Base-by-base conservation (phyloP, 2,888 invertebrate species). In the Pediacus dermestoides region DNA sequence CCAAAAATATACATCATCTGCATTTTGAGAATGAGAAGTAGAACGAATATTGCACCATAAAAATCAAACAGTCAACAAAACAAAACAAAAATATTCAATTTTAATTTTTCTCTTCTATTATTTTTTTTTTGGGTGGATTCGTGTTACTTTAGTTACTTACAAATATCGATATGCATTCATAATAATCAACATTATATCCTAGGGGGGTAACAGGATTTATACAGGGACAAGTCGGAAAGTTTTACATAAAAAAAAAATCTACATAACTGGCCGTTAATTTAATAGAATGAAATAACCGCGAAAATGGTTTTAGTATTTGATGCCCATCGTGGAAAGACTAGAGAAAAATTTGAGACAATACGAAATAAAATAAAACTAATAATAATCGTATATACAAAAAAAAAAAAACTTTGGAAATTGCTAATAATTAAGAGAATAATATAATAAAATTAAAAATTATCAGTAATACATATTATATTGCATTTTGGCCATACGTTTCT, bases 21-120 rank as follows among this genome's bases (percentile, higher is more conserved):
- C n/a, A n/a, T 49, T 44, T 45, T 46, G 37, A 48, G 52, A 48
- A 59, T 53, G 50, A 47, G 54, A 59, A 26, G 46, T 41, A 63
- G n/a, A n/a, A n/a, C n/a, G n/a, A 64, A 64, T 66, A 66, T 66
- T 67, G 66, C 66, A 67, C 66, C 60, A 58, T 49, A n/a, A n/a
- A n/a, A n/a, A n/a, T n/a, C n/a, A 39, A 48, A 47, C 36, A 48
- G n/a, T n/a, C n/a, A 51, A 27, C 42, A 36, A 43, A 23, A 30
- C 28, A 46, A 47, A 48, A 47, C 46, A 44, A 52, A 48, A 34
- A 42, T 39, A 34, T 44, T 42, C 38, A 48, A 51, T 50, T 50
- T 40, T 52, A 50, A 55, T n/a, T n/a, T n/a, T n/a, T n/a, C n/a
- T n/a, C n/a, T n/a, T n/a, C n/a, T n/a, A n/a, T n/a, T n/a, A n/a